Percentiles rank a stretch among this genome's conserved stretches.
Evolutionary conservation across 2,113 vertebrate species (phyloP).

Genomic region (Anarhynchus alexandrinus): DNA sequence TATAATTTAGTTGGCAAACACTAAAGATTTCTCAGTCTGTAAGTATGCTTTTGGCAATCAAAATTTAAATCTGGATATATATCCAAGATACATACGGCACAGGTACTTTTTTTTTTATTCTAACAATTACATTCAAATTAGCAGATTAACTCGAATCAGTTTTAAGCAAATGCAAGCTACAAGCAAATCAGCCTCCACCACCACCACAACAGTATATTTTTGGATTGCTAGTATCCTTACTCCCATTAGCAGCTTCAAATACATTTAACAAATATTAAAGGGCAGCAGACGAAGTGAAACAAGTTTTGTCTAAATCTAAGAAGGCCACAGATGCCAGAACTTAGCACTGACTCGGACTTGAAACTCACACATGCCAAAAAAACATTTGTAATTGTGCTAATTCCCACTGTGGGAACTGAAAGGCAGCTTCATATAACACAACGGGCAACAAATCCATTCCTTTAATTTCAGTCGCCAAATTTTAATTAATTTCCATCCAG

Average conservation of each 20-base stretch:
- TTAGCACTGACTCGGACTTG: neutral
- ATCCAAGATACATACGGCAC: neutral
- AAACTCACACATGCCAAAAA: conserved; percentile 18
- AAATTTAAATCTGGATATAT: conserved; percentile 37
- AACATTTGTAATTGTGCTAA: neutral
- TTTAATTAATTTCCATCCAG: conserved; percentile 61
- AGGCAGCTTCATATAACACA: neutral
- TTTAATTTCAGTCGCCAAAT: conserved; percentile 53
- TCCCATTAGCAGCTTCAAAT: neutral
- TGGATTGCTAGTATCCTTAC: neutral
- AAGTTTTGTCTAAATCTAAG: neutral
- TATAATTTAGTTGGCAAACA: conserved; percentile 62
- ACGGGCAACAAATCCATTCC: conserved; percentile 27
- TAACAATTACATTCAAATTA: conserved; percentile 46
- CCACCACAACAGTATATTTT: neutral
- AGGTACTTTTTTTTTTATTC: neutral
- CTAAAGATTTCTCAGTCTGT: conserved; percentile 25
- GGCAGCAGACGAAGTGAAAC: neutral
- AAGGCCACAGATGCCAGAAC: neutral
- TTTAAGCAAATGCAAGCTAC: conserved; percentile 5
- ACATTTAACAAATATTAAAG: neutral
- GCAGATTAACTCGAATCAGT: neutral
- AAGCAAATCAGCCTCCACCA: neutral
- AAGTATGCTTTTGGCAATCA: conserved; percentile 52
- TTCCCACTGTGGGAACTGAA: conserved; percentile 34